phyloP scores from a whole-genome alignment of 2,113 vertebrate species.

The Tenebrosternarchus preto region DNA sequence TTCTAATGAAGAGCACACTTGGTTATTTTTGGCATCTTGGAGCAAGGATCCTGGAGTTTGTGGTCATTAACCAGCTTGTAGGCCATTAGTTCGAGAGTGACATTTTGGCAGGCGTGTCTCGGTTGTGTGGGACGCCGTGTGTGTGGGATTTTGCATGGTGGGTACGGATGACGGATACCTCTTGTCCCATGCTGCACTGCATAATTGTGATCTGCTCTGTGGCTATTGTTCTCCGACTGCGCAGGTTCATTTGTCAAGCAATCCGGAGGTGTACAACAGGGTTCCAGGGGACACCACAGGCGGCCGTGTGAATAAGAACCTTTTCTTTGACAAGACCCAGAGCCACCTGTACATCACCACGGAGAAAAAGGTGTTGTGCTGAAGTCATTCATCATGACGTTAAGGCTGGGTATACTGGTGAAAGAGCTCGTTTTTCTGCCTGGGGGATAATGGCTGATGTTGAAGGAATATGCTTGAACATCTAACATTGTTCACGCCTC shows the following conservation, averaged over 20 bases:
- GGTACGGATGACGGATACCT: slow-evolving; percentile 47
- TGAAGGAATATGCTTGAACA: slow-evolving; percentile 3
- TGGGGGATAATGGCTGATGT: slow-evolving; percentile 7
- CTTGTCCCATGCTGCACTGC: slow-evolving; percentile 42
- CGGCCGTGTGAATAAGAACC: slow-evolving; percentile 84
- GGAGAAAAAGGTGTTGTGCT: slow-evolving; percentile 82
- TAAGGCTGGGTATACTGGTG: slow-evolving; percentile 32
- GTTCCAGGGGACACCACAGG: slow-evolving; percentile 75
- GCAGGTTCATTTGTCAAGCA: slow-evolving; percentile 80
- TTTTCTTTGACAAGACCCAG: slow-evolving; percentile 79
- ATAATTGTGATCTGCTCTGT: slow-evolving; percentile 32
- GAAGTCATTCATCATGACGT: slow-evolving; percentile 51
- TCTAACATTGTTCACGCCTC: background rate
- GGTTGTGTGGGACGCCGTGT: slow-evolving; percentile 25
- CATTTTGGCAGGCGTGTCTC: slow-evolving; percentile 46
- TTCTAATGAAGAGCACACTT: background rate
- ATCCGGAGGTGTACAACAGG: slow-evolving; percentile 76
- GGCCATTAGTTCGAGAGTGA: slow-evolving; percentile 39
- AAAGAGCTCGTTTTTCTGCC: slow-evolving; percentile 28
- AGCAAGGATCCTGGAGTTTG: slow-evolving; percentile 23
- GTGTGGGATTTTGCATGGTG: slow-evolving; percentile 41
- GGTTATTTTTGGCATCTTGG: slow-evolving; percentile 19
- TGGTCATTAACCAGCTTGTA: slow-evolving; percentile 43
- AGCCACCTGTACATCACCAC: slow-evolving; percentile 89
- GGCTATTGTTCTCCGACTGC: slow-evolving; percentile 53